Conservation (phyloP, 2,888 invertebrate genomes). For the Cheilosia vernalis region DNA sequence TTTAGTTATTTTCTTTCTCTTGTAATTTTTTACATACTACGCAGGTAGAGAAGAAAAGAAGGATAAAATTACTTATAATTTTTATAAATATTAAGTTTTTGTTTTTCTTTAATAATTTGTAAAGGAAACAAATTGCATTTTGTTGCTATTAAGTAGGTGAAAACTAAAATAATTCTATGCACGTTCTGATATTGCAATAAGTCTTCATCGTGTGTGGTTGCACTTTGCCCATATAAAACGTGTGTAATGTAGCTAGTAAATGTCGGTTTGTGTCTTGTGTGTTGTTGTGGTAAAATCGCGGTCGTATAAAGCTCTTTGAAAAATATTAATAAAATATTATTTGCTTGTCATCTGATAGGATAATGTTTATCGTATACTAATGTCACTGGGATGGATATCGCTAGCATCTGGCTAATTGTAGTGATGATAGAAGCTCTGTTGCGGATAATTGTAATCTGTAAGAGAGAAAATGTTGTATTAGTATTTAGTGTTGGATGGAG, state of each 20-base stretch:
- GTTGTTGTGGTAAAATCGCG: constrained; percentile 34
- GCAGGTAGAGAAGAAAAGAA: constrained; percentile 74
- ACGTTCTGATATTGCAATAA: constrained; percentile 75
- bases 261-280: constrained; percentile 15
- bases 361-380: constrained; percentile 61
- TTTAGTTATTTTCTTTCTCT: constrained; percentile 28
- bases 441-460: constrained; percentile 66
- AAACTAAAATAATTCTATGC: constrained; percentile 70
- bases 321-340: constrained; percentile 48
- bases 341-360: constrained; percentile 49
- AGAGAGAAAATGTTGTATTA: constrained; percentile 16
- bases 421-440: constrained; percentile 65
- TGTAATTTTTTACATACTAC: constrained; percentile 65
- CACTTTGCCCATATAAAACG: constrained; percentile 75
- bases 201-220: constrained; percentile 71
- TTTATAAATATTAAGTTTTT: constrained; percentile 50
- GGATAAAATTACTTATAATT: constrained; percentile 58
- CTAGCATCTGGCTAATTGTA: constrained; percentile 62
- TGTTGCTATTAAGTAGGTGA: constrained; percentile 46
- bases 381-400: constrained; percentile 65
- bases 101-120: constrained; percentile 44
- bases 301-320: constrained; percentile 61
- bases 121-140: constrained; percentile 64
- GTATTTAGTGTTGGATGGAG: background rate
- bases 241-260: constrained; percentile 35